A percentile compares a stretch with the other conserved stretches of the same genome.
phyloP scores from a whole-genome alignment of 2,888 invertebrate species.

The Cryptus viduatorius region DNA sequence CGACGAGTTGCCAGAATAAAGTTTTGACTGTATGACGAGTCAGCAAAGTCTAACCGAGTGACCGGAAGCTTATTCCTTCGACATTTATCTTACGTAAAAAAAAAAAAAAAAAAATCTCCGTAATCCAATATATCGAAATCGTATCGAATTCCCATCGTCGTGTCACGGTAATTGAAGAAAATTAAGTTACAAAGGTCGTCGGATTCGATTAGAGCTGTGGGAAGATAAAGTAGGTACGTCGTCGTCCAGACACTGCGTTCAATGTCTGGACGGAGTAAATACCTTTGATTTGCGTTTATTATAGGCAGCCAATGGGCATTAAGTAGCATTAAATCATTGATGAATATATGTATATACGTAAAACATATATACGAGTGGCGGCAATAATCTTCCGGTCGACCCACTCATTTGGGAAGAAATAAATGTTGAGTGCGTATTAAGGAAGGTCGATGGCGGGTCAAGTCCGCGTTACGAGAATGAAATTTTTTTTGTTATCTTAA shows the following conservation, averaged over 20 bases:
- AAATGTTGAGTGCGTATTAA: neutral
- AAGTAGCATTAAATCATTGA: neutral
- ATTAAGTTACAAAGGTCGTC: constrained; percentile 3
- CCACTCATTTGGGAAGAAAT: constrained; percentile 21
- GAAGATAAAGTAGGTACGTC: neutral
- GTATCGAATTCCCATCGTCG: neutral
- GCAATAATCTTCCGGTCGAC: constrained; percentile 23
- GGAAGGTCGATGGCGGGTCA: too few species aligned
- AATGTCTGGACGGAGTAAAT: neutral
- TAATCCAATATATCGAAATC: neutral
- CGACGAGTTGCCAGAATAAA: neutral
- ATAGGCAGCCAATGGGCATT: neutral
- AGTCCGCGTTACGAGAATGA: too few species aligned
- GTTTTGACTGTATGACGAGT: neutral
- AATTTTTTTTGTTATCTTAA: too few species aligned
- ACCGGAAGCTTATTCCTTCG: neutral
- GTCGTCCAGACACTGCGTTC: constrained; percentile 4
- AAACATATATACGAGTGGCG: neutral
- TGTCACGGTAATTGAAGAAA: constrained; percentile 25
- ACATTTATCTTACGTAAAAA: neutral
- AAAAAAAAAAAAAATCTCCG: too few species aligned
- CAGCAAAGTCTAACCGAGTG: neutral
- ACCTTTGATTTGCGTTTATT: neutral
- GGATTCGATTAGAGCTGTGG: neutral
- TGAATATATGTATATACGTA: neutral